Evolutionary conservation across 2,797 vertebrate genomes (phyloP).

Genomic region (Prunella strophiata): DNA sequence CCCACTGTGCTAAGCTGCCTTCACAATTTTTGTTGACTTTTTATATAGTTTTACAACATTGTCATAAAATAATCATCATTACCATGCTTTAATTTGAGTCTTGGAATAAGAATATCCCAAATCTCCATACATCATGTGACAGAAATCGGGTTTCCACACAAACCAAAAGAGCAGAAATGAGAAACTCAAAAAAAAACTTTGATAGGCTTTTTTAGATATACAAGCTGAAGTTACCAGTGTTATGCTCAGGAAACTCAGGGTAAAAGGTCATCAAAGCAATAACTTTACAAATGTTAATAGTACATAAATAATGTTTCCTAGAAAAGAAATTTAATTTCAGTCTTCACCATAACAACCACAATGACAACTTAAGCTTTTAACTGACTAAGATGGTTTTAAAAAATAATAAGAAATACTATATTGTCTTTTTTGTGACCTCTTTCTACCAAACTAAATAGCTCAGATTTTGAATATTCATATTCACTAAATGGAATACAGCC

Average conservation of each 20-base stretch:
- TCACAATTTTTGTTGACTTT: neutral
- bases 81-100: neutral
- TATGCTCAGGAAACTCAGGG: neutral
- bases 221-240: neutral
- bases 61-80: neutral
- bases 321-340: neutral
- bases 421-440: conserved; percentile 17
- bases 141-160: neutral
- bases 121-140: neutral
- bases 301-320: neutral
- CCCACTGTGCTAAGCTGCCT: neutral
- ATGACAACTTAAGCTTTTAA: neutral
- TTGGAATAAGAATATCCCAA: neutral
- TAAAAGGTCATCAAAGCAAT: neutral
- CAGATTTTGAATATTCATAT: conserved; percentile 44
- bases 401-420: neutral
- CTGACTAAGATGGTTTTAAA: neutral
- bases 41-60: neutral
- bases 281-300: neutral
- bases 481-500: neutral
- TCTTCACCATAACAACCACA: neutral
- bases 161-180: neutral
- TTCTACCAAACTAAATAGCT: neutral
- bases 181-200: neutral
- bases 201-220: neutral